Evolutionary conservation across 2,797 vertebrate genomes (phyloP).

Genomic region (Megaceryle alcyon): DNA sequence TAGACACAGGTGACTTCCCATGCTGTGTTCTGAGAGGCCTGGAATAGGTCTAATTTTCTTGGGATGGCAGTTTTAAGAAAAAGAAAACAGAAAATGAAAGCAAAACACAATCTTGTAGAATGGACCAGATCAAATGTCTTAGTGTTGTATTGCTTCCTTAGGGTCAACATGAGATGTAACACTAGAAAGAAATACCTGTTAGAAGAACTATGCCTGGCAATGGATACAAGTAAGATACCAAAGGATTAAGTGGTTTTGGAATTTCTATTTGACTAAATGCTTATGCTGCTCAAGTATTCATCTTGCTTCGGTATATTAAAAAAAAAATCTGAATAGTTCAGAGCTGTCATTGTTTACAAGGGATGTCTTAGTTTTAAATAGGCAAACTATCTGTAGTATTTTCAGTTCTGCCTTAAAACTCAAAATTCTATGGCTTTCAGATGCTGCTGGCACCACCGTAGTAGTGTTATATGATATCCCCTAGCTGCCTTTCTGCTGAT

Average conservation of each 20-base stretch:
- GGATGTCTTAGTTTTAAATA: background rate
- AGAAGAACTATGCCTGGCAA: background rate
- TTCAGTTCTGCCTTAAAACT: background rate
- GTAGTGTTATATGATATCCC: background rate
- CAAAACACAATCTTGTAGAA: background rate
- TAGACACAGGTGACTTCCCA: background rate
- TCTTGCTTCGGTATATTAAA: background rate
- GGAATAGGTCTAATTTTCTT: background rate
- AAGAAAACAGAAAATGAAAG: background rate
- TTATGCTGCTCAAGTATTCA: background rate
- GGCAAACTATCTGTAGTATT: background rate
- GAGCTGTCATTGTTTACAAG: background rate
- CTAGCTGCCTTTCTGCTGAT: background rate
- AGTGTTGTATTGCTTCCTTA: background rate
- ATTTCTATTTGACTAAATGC: background rate
- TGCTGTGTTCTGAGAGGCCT: background rate
- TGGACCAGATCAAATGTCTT: background rate
- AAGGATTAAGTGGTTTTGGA: background rate
- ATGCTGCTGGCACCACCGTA: background rate
- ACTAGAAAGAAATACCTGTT: background rate
- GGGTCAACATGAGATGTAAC: background rate
- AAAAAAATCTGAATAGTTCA: background rate
- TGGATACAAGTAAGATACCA: background rate
- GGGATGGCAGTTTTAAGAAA: background rate
- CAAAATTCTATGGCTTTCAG: background rate